Evolutionary conservation across 1,140 invertebrate genomes (phyloP).

Genomic region (Ruditapes philippinarum): DNA sequence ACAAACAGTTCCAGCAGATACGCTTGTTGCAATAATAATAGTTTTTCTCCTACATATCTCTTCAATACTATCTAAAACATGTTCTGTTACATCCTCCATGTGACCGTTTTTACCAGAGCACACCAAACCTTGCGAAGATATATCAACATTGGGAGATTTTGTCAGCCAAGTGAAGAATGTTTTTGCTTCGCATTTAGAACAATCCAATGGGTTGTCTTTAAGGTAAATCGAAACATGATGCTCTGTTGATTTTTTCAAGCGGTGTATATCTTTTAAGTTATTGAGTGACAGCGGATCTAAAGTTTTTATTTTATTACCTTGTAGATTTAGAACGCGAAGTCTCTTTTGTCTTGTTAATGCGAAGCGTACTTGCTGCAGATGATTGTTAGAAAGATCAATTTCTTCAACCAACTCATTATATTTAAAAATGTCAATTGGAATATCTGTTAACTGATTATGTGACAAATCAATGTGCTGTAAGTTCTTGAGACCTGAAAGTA

Average conservation of each 20-base stretch:
- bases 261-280: background rate
- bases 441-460: background rate
- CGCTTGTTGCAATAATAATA: background rate
- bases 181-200: conserved; percentile 3
- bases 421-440: background rate
- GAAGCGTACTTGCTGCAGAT: background rate
- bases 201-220: background rate
- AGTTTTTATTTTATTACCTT: background rate
- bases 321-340: background rate
- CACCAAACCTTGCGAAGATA: background rate
- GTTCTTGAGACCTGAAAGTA: background rate
- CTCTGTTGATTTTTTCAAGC: too few species aligned
- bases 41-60: background rate
- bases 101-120: background rate
- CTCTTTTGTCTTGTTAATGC: background rate
- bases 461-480: background rate
- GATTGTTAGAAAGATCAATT: background rate
- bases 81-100: background rate
- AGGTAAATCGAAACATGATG: background rate
- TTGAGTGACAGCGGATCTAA: background rate
- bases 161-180: background rate
- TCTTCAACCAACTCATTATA: background rate
- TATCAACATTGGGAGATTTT: background rate
- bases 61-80: background rate
- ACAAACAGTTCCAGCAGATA: background rate